Conservation (phyloP, 2,113 vertebrate species). For the Opisthocomus hoazin region DNA sequence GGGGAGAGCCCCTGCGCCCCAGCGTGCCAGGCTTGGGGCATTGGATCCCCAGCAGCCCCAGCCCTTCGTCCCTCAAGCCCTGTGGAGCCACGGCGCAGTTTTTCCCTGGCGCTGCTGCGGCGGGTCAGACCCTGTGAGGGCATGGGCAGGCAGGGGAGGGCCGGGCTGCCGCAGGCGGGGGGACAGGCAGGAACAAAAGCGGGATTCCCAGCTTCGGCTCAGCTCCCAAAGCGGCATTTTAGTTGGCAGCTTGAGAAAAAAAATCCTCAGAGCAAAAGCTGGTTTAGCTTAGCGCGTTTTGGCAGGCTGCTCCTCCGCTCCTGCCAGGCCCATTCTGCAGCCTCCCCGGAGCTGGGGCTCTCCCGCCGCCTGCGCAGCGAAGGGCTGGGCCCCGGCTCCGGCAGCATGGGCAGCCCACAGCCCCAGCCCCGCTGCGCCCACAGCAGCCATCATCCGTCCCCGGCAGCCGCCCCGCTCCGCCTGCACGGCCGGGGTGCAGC, state of each 20-base stretch:
- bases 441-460: no score
- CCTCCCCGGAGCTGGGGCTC: background rate
- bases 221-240: background rate
- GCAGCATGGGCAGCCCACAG: background rate
- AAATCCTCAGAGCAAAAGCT: background rate
- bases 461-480: background rate
- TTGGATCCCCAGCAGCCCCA: background rate
- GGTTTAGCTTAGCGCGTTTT: background rate
- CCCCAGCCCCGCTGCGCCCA: background rate
- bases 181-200: background rate
- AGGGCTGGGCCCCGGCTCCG: background rate
- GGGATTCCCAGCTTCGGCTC: background rate
- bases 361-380: rapidly evolving
- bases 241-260: background rate
- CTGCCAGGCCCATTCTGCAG: background rate
- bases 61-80: background rate
- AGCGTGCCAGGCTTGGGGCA: rapidly evolving
- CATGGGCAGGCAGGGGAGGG: rapidly evolving
- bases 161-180: background rate
- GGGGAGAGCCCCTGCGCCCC: background rate
- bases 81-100: rapidly evolving
- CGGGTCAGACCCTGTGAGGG: background rate
- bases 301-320: background rate
- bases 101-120: rapidly evolving
- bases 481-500: background rate